Conservation (phyloP, 2,797 vertebrate genomes). For the Protonibea diacanthus region DNA sequence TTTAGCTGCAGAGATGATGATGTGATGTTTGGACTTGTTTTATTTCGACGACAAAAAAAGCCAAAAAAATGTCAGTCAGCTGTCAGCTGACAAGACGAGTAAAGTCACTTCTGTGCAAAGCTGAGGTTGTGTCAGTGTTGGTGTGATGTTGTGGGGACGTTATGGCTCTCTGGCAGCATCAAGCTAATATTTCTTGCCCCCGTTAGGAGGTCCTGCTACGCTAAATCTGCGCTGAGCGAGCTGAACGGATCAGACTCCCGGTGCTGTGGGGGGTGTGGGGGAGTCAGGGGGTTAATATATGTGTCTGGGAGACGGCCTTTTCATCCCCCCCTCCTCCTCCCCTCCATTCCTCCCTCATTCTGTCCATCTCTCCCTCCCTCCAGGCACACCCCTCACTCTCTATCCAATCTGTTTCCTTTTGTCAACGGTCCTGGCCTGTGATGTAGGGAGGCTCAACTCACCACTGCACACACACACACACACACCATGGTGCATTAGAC, state of each 20-base stretch:
- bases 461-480: constrained; percentile 45
- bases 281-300: constrained; percentile 68
- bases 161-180: constrained; percentile 77
- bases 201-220: constrained; percentile 73
- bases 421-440: constrained; percentile 60
- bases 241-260: constrained; percentile 75
- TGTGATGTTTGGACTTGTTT: background rate
- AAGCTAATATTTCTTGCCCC: constrained; percentile 70
- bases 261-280: constrained; percentile 24
- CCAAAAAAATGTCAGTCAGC: background rate
- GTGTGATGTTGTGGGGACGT: constrained; percentile 53
- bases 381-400: constrained; percentile 60
- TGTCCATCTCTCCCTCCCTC: constrained; percentile 58
- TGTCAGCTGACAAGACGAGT: background rate
- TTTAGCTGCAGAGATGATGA: constrained; percentile 18
- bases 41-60: background rate
- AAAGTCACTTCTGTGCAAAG: background rate
- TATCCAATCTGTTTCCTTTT: constrained; percentile 68
- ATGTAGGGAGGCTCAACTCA: constrained; percentile 46
- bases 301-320: constrained; percentile 68
- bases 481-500: constrained; percentile 71
- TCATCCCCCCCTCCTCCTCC: constrained; percentile 55
- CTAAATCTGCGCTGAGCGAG: constrained; percentile 73
- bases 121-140: constrained; percentile 40
- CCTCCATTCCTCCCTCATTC: constrained; percentile 34